Evolutionary conservation across 2,888 invertebrate species (phyloP), one percentile per base, ranked within the genome.

Genomic region (Drosophila rubida): DNA sequence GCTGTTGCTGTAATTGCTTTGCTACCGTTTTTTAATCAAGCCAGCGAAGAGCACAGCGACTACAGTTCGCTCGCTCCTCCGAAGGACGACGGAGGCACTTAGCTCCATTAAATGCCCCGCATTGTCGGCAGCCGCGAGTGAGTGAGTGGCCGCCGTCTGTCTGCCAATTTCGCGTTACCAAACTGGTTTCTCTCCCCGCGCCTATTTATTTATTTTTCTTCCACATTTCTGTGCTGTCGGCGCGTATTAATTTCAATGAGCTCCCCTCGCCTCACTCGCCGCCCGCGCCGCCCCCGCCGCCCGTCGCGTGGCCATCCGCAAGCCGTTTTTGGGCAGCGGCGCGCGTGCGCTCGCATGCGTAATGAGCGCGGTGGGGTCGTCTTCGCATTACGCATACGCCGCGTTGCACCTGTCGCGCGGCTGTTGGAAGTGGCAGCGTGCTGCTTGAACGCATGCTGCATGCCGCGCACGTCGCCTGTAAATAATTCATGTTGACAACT

Each of bases 401-500:
- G 57, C 41, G 27, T 61, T 27, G 42, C 78, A 79, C 78, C 80
- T 80, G 80, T 78, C 78, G 80, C 27, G 13, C 1, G 13, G 16
- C 23, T 39, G 48, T 23, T 44, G 44, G 44, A 14, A 44, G 23
- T 11, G 32, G 35, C 25, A 32, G 32, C 32, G 1, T 32, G n/a
- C 32, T 32, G 11, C n/a, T 35, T 27, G 55, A 19, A 19, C 16
- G 35, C 58, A 45, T 65, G 68, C 62, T 55, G 72, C 81, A 81
- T 81, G 82, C 78, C 78, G 69, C 78, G 74, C 84, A 83, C 86
- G 86, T 80, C 84, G 78, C 67, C 80, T 80, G 84, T 86, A 87
- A 83, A 86, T 86, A 87, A 86, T 86, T 86, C 82, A 87, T 86
- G 87, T 85, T 85, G 87, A 86, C 85, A 86, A 86, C 85, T 87